Evolutionary conservation across 1,140 invertebrate genomes (phyloP), one percentile per base, ranked within the genome.

Genomic region (Hesperophylax magnus): DNA sequence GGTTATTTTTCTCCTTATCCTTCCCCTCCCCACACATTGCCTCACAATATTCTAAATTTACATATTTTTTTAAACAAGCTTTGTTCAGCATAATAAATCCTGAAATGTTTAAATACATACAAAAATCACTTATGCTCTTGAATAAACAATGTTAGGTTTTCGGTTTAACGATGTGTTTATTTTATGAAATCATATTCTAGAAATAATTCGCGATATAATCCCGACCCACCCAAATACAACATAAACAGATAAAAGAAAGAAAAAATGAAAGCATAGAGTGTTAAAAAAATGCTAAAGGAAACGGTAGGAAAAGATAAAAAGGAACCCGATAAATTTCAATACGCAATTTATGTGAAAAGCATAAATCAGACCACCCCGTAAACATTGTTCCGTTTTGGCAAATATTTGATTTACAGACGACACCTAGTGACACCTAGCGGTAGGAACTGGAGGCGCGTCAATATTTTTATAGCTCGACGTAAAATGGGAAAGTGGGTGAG

Each of bases 261-360:
- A 39, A 39, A 39, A 39, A 39, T 9, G 34, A 39, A 39, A 39
- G 34, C 34, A 39, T 4, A 39, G 17, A 2, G 67, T 9, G 34
- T 39, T n/a, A 17, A 71, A 39, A 71, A 18, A 71, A 71, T 18
- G 67, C 18, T 7, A 9, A 71, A 71, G 18, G 34, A 17, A 52
- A 9, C 11, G 7, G 67, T 14, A 39, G 34, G n/a, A 77, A 77
- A 61, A 61, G 56, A 54, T 63, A 61, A 69, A 31, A 69, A 27
- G 56, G 76, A 69, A 53, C 34, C 52, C 81, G 78, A 82, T 82
- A 82, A 82, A 82, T 82, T 82, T 82, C 78, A 69, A 80, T 80
- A 67, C 74, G 78, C 78, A 78, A 82, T 82, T 82, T 82, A 82
- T 80, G 81, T 80, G 78, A 80, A 76, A 79, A 34, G 74, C 81